phyloP scores from a whole-genome alignment of 1,140 invertebrate genomes.

The Ceratitis capitata region DNA sequence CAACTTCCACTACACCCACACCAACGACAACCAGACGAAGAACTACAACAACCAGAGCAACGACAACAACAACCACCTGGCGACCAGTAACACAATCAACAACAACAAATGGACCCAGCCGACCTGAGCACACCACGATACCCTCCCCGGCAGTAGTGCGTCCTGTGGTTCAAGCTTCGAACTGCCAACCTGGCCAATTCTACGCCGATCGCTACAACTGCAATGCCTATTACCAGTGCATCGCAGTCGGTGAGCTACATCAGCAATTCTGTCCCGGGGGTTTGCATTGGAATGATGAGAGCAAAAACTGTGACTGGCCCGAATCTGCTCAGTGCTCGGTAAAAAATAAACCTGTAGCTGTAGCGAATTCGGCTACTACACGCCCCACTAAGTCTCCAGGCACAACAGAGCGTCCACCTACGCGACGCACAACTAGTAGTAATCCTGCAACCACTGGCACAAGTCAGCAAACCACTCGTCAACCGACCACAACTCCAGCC shows the following conservation, averaged over 20 bases:
- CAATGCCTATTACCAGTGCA: slow-evolving; percentile 79
- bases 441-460: slow-evolving; percentile 43
- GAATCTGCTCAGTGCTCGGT: slow-evolving; percentile 73
- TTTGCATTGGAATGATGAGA: slow-evolving; percentile 78
- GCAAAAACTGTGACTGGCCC: slow-evolving; percentile 80
- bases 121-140: slow-evolving; percentile 60
- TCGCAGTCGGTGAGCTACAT: slow-evolving; percentile 72
- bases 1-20: slow-evolving; percentile 56
- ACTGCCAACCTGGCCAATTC: slow-evolving; percentile 75
- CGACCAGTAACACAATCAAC: slow-evolving; percentile 60
- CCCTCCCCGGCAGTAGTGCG: slow-evolving; percentile 64
- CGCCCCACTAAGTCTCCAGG: slow-evolving; percentile 39
- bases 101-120: slow-evolving; percentile 50
- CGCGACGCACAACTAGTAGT: slow-evolving; percentile 44
- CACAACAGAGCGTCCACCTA: slow-evolving; percentile 38
- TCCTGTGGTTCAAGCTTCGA: slow-evolving; percentile 63
- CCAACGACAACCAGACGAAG: slow-evolving; percentile 50
- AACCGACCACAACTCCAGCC: not conserved
- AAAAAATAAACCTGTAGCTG: slow-evolving; percentile 48
- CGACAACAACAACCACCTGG: slow-evolving; percentile 51
- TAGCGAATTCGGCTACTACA: slow-evolving; percentile 46
- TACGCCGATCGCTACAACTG: slow-evolving; percentile 75
- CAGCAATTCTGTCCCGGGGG: slow-evolving; percentile 78
- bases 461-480: not conserved
- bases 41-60: slow-evolving; percentile 50